Evolutionary conservation across 2,797 vertebrate species (phyloP).

Genomic region (Hemitrygon akajei): DNA sequence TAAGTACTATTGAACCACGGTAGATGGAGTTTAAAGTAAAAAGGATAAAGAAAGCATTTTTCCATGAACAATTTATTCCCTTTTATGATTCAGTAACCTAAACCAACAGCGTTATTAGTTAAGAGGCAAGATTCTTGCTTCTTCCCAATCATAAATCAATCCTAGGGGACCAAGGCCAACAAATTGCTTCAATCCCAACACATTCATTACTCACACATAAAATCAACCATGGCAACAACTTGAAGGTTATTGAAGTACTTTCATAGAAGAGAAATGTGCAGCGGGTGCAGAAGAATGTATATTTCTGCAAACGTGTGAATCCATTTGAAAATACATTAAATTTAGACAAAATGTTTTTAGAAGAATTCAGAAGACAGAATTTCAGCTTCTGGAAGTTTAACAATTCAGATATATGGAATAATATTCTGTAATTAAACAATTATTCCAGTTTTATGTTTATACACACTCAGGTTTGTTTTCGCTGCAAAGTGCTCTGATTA

Average conservation of each 20-base stretch:
- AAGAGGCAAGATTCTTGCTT: neutral
- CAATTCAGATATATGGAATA: neutral
- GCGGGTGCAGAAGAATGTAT: neutral
- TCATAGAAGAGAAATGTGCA: neutral
- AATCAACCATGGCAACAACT: neutral
- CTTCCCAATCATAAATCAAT: neutral
- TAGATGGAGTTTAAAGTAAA: neutral
- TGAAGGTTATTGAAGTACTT: neutral
- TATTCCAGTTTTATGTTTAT: neutral
- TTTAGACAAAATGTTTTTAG: neutral
- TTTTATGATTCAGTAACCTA: neutral
- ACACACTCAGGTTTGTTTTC: neutral
- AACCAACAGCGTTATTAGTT: neutral
- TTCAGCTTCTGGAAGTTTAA: neutral
- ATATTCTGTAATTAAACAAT: neutral
- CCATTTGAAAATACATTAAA: neutral
- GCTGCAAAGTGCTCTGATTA: neutral
- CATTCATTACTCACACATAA: neutral
- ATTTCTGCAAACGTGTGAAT: neutral
- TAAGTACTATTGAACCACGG: neutral
- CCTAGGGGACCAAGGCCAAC: neutral
- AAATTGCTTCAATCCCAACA: neutral
- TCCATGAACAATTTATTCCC: neutral
- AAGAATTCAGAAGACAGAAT: neutral
- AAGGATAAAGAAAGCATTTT: neutral